phyloP scores from a whole-genome alignment of 2,113 vertebrate genomes.

The Phodopus roborovskii region DNA sequence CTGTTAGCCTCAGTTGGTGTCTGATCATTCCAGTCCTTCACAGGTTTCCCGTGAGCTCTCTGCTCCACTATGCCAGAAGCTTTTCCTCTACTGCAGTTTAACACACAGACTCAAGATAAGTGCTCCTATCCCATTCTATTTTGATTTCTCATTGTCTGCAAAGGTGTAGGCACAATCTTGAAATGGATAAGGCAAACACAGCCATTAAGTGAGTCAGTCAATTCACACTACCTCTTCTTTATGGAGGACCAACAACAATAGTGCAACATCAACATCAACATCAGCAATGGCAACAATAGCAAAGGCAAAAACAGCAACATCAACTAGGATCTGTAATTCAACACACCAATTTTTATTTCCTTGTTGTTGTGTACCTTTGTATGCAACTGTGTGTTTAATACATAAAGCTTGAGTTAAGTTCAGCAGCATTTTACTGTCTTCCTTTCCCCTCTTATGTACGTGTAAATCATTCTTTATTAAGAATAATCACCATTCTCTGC shows the following conservation, averaged over 20 bases:
- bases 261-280: neutral
- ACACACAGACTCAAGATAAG: neutral
- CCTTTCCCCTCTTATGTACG: neutral
- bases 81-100: neutral
- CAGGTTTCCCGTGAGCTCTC: neutral
- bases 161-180: neutral
- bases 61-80: neutral
- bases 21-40: neutral
- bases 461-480: neutral
- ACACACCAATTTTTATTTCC: neutral
- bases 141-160: conserved; percentile 47
- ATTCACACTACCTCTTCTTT: neutral
- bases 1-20: neutral
- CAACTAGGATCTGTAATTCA: neutral
- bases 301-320: neutral
- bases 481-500: neutral
- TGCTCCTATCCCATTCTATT: neutral
- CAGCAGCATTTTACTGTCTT: neutral
- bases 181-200: neutral
- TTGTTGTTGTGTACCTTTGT: neutral
- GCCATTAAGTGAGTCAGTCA: neutral
- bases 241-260: neutral
- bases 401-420: neutral
- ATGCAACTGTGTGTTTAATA: neutral
- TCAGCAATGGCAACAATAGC: neutral